Evolutionary conservation across 2,888 invertebrate genomes (phyloP).

Genomic region (Pandemis corylana): DNA sequence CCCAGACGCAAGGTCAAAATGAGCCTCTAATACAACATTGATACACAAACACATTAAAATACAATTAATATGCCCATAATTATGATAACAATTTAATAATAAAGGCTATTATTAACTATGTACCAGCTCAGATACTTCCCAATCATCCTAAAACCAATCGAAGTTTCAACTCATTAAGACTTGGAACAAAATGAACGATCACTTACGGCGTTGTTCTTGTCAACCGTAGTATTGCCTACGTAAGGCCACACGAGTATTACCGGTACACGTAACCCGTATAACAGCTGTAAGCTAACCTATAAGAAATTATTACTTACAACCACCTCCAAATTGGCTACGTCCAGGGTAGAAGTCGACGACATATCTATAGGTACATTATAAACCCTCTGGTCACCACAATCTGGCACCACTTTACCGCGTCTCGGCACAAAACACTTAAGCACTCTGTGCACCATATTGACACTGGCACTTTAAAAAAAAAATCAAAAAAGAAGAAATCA

Average conservation of each 20-base stretch:
- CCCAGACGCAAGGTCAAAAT: constrained; percentile 25
- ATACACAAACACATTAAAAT: constrained; percentile 32
- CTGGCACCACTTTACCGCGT: constrained; percentile 72
- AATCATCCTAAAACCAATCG: constrained; percentile 8
- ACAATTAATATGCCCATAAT: constrained; percentile 30
- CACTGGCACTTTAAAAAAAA: constrained; percentile 48
- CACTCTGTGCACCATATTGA: constrained; percentile 71
- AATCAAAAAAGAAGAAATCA: constrained; percentile 40
- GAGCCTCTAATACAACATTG: constrained; percentile 1
- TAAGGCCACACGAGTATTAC: constrained; percentile 11
- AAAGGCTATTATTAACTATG: constrained; percentile 2
- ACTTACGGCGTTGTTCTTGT: constrained; percentile 14
- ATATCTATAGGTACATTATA: constrained; percentile 55
- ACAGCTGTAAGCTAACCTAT: neutral
- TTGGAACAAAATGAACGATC: neutral
- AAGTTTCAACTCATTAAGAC: neutral
- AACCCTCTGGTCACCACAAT: constrained; percentile 64
- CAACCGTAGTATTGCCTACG: neutral
- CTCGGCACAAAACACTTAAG: constrained; percentile 68
- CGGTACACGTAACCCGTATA: constrained; percentile 1
- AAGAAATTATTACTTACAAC: constrained; percentile 31
- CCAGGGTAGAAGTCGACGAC: constrained; percentile 74
- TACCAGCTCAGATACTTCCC: neutral
- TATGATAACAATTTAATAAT: constrained; percentile 20
- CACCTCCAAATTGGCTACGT: constrained; percentile 65